Evolutionary conservation across 2,113 vertebrate species (phyloP), one percentile per base, ranked within the genome.

Genomic region (Xyliphius kryptos): DNA sequence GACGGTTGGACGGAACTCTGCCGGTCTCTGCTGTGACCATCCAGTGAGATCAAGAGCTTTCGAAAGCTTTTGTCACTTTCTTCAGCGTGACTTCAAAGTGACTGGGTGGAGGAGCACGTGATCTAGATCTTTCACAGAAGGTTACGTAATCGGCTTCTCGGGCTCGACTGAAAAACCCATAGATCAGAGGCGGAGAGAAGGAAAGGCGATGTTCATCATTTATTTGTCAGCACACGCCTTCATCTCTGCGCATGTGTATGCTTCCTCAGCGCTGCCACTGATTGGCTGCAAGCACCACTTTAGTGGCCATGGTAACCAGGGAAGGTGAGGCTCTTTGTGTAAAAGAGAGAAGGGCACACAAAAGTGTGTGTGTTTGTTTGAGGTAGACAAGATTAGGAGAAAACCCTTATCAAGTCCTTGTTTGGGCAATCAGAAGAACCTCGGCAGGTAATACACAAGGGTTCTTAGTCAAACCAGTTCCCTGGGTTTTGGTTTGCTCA

Each of bases 221-320:
- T 41, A 22, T 74, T 51, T 66, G 66, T 75, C 68, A 60, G 44
- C 60, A 48, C 66, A 61, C 63, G 59, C 69, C 70, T 69, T 70
- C 19, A 21, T 52, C 70, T 57, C 48, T 64, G 66, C 59, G 74
- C 64, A 73, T 76, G 71, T 69, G 71, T 63, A 63, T 71, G 44
- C 53, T 37, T 66, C 20, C 19, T 22, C 37, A 44, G 40, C 15
- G 22, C 58, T 14, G 51, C 57, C 63, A 7, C 71, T 55, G 73
- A 76, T 77, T 79, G 80, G 50, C 71, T 66, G 74, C 61, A 58
- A 59, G 66, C 67, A 69, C 67, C 72, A 67, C 74, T 78, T 13
- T 74, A 73, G 83, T 86, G 82, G 74, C 82, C 85, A 85, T 88
- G 86, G 85, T 74, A 88, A 88, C 85, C 9, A 46, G 67, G 68